phyloP scores from a whole-genome alignment of 92 coral and sea anemone genomes.

The Zoanthus sansibaricus region DNA sequence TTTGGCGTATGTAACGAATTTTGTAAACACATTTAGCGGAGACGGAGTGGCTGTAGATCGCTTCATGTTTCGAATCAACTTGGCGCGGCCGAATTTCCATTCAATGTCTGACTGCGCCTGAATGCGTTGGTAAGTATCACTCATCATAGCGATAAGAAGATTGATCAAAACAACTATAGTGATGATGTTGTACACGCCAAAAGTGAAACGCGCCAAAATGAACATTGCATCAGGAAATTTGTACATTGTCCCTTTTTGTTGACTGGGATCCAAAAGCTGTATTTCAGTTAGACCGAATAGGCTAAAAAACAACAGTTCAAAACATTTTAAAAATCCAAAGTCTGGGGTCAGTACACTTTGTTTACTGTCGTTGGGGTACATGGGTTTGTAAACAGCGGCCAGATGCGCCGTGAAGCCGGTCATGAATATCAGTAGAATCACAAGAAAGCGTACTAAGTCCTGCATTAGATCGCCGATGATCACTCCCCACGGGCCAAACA shows the following conservation, averaged over 20 bases:
- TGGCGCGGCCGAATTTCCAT: conserved; percentile 99
- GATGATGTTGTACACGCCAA: conserved; percentile 91
- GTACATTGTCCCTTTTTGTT: conserved; percentile 37
- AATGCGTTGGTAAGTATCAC: conserved; percentile 98
- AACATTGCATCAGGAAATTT: conserved; percentile 57
- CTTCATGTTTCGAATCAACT: conserved; percentile 95
- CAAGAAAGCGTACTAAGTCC: conserved; percentile 94
- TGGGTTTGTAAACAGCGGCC: conserved; percentile 94
- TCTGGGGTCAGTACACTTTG: conserved; percentile 30
- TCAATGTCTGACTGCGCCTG: conserved; percentile 96
- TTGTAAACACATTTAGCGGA: conserved; percentile 91
- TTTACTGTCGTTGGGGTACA: conserved; percentile 46
- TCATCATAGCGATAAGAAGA: conserved; percentile 99
- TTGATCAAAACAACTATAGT: conserved; percentile 94
- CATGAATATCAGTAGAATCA: conserved; percentile 91
- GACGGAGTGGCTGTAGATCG: conserved; percentile 99
- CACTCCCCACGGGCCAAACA: conserved; percentile 99
- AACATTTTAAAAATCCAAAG: conserved; percentile 72
- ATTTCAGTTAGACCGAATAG: conserved; percentile 90
- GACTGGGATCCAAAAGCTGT: conserved; percentile 49
- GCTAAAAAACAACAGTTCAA: conserved; percentile 87
- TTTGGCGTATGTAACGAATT: conserved; percentile 76
- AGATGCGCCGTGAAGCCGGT: conserved; percentile 96
- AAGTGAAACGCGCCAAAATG: conserved; percentile 78
- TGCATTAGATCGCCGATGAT: conserved; percentile 99